phyloP scores from a whole-genome alignment of 1,140 invertebrate species.

The Cydia strobilella region DNA sequence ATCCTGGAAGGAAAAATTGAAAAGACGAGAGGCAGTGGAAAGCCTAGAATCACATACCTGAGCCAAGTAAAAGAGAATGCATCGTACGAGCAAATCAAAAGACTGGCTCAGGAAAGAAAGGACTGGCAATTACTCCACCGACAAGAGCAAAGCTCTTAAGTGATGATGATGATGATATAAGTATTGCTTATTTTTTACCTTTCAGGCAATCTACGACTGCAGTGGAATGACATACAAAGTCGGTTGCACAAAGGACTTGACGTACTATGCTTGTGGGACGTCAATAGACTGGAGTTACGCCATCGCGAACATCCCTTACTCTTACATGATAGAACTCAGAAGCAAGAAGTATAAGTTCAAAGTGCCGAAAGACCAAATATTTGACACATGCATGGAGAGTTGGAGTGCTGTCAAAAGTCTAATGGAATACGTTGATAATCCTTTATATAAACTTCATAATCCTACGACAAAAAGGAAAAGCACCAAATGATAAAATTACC shows the following conservation, averaged over 20 bases:
- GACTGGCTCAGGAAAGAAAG: too few species aligned
- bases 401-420: slow-evolving; percentile 83
- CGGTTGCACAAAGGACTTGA: slow-evolving; percentile 70
- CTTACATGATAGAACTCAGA: slow-evolving; percentile 87
- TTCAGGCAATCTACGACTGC: slow-evolving; percentile 67
- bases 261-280: slow-evolving; percentile 82
- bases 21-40: too few species aligned
- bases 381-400: slow-evolving; percentile 84
- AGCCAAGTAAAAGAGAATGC: too few species aligned
- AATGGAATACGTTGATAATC: slow-evolving; percentile 72
- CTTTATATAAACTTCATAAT: not conserved
- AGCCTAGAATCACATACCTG: too few species aligned
- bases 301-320: slow-evolving; percentile 82
- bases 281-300: slow-evolving; percentile 87
- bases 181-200: slow-evolving; percentile 32
- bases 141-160: too few species aligned
- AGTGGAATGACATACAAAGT: slow-evolving; percentile 68
- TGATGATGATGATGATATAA: too few species aligned
- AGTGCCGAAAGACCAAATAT: slow-evolving; percentile 85
- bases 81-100: too few species aligned
- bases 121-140: too few species aligned
- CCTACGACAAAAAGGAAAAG: not conserved
- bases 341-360: slow-evolving; percentile 83
- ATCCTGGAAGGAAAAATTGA: too few species aligned
- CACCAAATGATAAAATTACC: not conserved